Base-by-base conservation (phyloP, 2,113 vertebrate genomes). In the Heterochromis multidens region DNA sequence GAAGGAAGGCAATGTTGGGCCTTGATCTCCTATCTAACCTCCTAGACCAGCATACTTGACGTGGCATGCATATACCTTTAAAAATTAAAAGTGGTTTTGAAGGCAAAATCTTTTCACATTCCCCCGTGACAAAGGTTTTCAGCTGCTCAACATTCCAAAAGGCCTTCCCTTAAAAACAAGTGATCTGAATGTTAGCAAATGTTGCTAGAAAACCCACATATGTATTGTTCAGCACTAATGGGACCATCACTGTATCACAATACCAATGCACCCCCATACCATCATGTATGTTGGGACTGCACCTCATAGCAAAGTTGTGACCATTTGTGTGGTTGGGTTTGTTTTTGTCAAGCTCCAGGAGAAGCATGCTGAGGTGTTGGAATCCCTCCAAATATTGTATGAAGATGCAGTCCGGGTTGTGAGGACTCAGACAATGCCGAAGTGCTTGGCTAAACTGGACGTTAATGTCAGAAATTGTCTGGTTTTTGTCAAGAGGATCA, bases 361-460 rank as follows among this genome's bases (percentile, higher is more conserved):
- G 79, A 95, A 93, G 78, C 67, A 6, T 49, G 83, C 86, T 5
- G 90, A 93, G 3, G 86, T 94, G 11, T 4, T 65, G 29, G 72
- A n/a, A 9, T 46, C 86, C 58, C 61, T 95, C 21, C 60, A 13
- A 65, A 65, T 65, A 12, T 7, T 59, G 63, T 78, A 94, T 33
- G 14, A 61, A 1, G 56, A 52, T 0, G 86, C 74, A 14, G 14
- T 92, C 16, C 17, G 33, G 9, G 2, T 2, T 4, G 46, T 29
- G 6, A 46, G 2, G 13, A 61, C 23, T 13, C 40, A 72, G 10
- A 19, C 27, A n/a, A 59, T 27, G 1, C 17, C 7, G 4, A 13
- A 37, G 1, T 93, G 93, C 35, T 1, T 92, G 52, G 29, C 0
- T 27, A 3, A 5, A 3, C 82, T 95, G 62, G 8, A n/a, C 1